Conservation (phyloP, 1,140 invertebrate genomes). For the Bombus picipes region DNA sequence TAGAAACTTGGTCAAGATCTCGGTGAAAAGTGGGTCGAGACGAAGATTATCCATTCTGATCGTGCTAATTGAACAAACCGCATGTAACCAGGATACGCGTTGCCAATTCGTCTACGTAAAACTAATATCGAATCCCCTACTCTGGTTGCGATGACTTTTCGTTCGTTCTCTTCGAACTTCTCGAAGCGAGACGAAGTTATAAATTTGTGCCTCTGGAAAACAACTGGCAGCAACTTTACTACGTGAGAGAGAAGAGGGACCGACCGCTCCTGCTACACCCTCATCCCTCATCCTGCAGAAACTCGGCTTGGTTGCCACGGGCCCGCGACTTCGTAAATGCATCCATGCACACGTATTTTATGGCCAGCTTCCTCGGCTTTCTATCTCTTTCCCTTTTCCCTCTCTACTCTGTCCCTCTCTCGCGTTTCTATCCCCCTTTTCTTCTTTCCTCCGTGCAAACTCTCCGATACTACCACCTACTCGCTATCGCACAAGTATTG, state of each 20-base stretch:
- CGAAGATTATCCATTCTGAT: neutral
- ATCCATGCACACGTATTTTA: slow-evolving; percentile 77
- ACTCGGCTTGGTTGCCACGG: slow-evolving; percentile 22
- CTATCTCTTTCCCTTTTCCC: neutral
- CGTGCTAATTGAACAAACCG: slow-evolving; percentile 52
- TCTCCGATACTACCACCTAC: slow-evolving; percentile 7
- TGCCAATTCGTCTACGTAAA: slow-evolving; percentile 32
- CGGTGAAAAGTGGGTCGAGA: slow-evolving; percentile 50
- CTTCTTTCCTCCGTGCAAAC: neutral
- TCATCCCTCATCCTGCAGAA: slow-evolving; percentile 47
- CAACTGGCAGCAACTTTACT: slow-evolving; percentile 63
- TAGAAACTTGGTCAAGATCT: slow-evolving; percentile 58
- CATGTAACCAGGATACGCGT: neutral
- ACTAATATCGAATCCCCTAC: slow-evolving; percentile 5
- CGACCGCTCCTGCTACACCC: slow-evolving; percentile 4
- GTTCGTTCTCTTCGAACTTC: slow-evolving; percentile 59
- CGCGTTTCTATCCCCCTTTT: neutral
- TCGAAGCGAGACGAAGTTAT: slow-evolving; percentile 61
- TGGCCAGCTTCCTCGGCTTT: slow-evolving; percentile 64
- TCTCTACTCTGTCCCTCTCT: slow-evolving; percentile 22
- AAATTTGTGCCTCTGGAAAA: slow-evolving; percentile 73
- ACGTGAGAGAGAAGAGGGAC: slow-evolving; percentile 14
- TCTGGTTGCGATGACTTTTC: slow-evolving; percentile 36
- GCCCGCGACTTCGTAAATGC: slow-evolving; percentile 69
- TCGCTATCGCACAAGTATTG: slow-evolving; percentile 13